A percentile compares a stretch with the other conserved stretches of the same genome.
These are phyloP conservation scores for Colostygia pectinataria DNA, from an alignment of 2,888 invertebrate genomes.

Conservation along the genomic window DNA sequence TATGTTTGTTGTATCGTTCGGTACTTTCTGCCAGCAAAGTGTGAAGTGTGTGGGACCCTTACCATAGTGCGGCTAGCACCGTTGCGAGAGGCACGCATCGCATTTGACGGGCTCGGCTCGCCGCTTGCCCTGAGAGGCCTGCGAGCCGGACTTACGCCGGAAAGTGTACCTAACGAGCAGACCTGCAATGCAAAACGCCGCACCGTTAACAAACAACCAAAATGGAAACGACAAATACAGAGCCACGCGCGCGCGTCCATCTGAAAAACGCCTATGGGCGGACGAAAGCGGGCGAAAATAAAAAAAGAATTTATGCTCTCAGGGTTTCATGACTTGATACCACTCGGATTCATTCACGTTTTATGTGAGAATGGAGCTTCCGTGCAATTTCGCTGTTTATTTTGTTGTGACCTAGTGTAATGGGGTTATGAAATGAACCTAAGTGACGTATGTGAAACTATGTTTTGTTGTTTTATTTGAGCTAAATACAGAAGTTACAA, in stretches of 20 bases:
- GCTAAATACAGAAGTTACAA: slow-evolving; percentile 65
- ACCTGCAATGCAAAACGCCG: slow-evolving; percentile 83
- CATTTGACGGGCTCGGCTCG: slow-evolving; percentile 80
- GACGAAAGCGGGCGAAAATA: slow-evolving; percentile 72
- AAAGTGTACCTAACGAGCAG: slow-evolving; percentile 84
- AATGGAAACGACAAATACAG: slow-evolving; percentile 65
- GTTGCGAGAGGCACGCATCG: slow-evolving; percentile 83
- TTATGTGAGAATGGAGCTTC: slow-evolving; percentile 62
- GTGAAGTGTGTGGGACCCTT: slow-evolving; percentile 65
- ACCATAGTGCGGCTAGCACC: slow-evolving; percentile 81
- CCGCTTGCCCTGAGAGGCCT: slow-evolving; percentile 79
- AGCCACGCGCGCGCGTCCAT: slow-evolving; percentile 77
- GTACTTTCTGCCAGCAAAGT: slow-evolving; percentile 57
- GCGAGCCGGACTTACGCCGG: slow-evolving; percentile 83
- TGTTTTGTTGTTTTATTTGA: slow-evolving; percentile 49
- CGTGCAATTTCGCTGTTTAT: slow-evolving; percentile 49
- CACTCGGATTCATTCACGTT: slow-evolving; percentile 66
- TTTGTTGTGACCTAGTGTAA: slow-evolving; percentile 46
- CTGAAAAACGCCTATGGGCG: slow-evolving; percentile 77
- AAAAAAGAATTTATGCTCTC: slow-evolving; percentile 65
- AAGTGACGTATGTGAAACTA: slow-evolving; percentile 47
- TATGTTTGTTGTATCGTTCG: slow-evolving; percentile 19
- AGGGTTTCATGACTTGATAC: slow-evolving; percentile 70
- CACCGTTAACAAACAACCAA: slow-evolving; percentile 78
- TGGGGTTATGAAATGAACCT: slow-evolving; percentile 45